Evolutionary conservation across 2,797 vertebrate genomes (phyloP), one percentile per base, ranked within the genome.

Genomic region (Onychomys leucogaster): DNA sequence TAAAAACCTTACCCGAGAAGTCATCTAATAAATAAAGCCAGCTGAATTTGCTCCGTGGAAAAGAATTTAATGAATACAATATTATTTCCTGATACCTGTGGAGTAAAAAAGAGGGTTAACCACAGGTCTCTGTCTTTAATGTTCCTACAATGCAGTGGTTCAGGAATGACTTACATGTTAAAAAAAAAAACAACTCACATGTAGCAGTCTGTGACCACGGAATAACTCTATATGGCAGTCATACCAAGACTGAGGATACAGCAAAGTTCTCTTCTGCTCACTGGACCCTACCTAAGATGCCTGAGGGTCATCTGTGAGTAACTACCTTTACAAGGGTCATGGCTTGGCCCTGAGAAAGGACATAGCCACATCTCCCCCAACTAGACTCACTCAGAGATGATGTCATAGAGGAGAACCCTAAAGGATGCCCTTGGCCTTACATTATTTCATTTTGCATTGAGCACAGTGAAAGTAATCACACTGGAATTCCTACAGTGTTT

Each of bases 381-480:
- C 34, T 41, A 11, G 73, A 43, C 34, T 32, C 65, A 88, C 59
- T 61, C 21, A 17, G 59, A 77, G 23, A 85, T 77, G 37, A n/a
- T 27, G 21, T 96, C 93, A 59, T 5, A 32, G 19, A 59, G 71
- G 46, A 96, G 75, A 59, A 57, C 85, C 21, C n/a, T 19, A 37
- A 59, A 96, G 81, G 34, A 49, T 0, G 0, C 12, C 19, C 69
- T 41, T 77, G 49, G 29, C 43, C 41, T 84, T 34, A 52, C 9
- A 25, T 19, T 83, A 21, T n/a, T 90, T 80, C 63, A 86, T 83
- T 83, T 82, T 91, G 84, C 73, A 81, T 32, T 69, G 55, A 94
- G 41, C 21, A 37, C 61, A 10, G 73, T 32, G 2, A 82, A 77
- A 43, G 82, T 49, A 85, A 89, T 61, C 84, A 41, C 65, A 55